Percentiles rank a stretch among this genome's conserved stretches.
Evolutionary conservation across 2,797 vertebrate species (phyloP).

Genomic region (Acipenser ruthenus): DNA sequence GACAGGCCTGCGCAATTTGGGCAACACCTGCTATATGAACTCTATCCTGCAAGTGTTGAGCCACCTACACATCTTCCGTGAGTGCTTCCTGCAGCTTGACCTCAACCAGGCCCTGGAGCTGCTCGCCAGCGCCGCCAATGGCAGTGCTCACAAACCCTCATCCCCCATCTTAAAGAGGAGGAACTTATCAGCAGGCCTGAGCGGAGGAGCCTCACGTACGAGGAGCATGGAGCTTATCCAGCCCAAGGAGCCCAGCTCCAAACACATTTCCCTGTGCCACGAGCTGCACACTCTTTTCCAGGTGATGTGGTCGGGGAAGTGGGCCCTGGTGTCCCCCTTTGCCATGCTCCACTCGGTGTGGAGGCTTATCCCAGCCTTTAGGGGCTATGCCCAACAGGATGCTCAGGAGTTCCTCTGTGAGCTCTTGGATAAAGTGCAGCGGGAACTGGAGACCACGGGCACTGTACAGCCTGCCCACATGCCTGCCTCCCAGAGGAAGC

Average conservation of each 20-base stretch:
- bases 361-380: constrained; percentile 93
- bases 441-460: constrained; percentile 85
- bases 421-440: constrained; percentile 95
- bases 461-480: constrained; percentile 70
- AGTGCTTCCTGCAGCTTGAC: constrained; percentile 92
- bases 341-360: constrained; percentile 97
- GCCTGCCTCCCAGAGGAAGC: constrained; percentile 77
- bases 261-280: constrained; percentile 91
- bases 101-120: constrained; percentile 83
- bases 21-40: constrained; percentile 99
- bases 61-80: constrained; percentile 89
- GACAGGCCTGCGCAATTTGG: constrained; percentile 89
- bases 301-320: constrained; percentile 98
- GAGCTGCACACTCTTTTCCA: constrained; percentile 93
- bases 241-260: constrained; percentile 85
- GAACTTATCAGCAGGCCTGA: constrained; percentile 63
- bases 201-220: constrained; percentile 73
- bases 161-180: constrained; percentile 46
- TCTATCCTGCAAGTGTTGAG: constrained; percentile 95
- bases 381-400: constrained; percentile 93
- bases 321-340: constrained; percentile 94
- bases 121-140: constrained; percentile 72
- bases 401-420: constrained; percentile 98
- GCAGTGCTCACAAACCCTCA: constrained; percentile 43
- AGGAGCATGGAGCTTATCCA: constrained; percentile 92